phyloP scores from a whole-genome alignment of 1,140 invertebrate genomes.

The Anadara kagoshimensis region DNA sequence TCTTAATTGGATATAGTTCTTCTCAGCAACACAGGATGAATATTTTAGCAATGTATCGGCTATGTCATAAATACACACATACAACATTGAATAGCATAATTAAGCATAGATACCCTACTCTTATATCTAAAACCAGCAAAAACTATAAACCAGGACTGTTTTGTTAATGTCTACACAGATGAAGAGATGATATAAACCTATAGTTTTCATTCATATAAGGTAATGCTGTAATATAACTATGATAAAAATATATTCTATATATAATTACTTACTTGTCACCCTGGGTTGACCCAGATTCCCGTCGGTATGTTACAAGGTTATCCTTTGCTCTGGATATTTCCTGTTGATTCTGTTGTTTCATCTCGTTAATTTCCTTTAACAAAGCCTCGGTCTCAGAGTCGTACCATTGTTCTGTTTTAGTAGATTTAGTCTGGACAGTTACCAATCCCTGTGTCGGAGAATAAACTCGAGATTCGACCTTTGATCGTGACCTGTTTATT shows the following conservation, averaged over 20 bases:
- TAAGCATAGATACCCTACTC: neutral
- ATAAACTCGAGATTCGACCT: constrained; percentile 1
- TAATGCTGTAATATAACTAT: no score
- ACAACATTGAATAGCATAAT: no score
- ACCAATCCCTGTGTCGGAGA: neutral
- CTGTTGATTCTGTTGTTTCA: constrained; percentile 42
- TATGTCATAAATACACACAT: no score
- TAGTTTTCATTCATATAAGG: no score
- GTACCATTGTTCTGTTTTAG: neutral
- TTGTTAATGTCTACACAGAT: neutral
- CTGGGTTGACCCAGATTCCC: no score
- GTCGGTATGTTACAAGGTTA: constrained; percentile 30
- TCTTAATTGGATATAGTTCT: no score
- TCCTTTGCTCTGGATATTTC: constrained; percentile 52
- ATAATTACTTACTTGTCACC: neutral
- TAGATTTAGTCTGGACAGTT: neutral
- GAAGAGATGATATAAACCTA: no score
- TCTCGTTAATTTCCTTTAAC: constrained; percentile 50
- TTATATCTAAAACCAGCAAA: neutral
- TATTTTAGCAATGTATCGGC: no score
- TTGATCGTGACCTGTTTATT: neutral
- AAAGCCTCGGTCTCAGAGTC: constrained; percentile 30
- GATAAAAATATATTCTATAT: no score
- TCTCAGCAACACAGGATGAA: no score
- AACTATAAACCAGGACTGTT: neutral